Conservation (phyloP, 2,113 vertebrate species). For the Lichenostomus cassidix region DNA sequence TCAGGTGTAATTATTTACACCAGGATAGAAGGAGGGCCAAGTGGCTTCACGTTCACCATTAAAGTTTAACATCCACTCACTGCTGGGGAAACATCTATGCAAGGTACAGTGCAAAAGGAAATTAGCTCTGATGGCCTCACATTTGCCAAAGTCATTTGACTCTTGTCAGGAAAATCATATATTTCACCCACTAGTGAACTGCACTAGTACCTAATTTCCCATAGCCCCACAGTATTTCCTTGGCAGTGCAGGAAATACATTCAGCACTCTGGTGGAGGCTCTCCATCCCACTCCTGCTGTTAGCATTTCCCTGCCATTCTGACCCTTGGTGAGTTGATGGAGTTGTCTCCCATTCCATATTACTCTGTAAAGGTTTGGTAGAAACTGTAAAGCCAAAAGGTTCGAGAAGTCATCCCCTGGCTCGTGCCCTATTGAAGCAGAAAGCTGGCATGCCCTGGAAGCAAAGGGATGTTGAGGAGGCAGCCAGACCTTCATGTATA, state of each 20-base stretch:
- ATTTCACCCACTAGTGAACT: background rate
- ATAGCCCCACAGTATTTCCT: background rate
- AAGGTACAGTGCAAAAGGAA: background rate
- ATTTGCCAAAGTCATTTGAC: background rate
- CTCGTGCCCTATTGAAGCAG: background rate
- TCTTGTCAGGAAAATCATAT: background rate
- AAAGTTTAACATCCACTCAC: background rate
- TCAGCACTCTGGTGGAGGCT: background rate
- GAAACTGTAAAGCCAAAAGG: background rate
- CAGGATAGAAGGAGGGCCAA: background rate
- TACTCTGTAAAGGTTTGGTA: background rate
- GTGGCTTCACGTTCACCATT: background rate
- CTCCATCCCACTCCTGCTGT: accelerated
- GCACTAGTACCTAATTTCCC: background rate
- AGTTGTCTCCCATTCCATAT: background rate
- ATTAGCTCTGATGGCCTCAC: background rate
- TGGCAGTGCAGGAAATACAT: background rate
- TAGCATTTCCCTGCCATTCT: background rate
- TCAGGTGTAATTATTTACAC: background rate
- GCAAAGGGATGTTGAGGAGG: background rate
- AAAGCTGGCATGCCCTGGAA: background rate
- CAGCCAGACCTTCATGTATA: background rate
- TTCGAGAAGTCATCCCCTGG: background rate
- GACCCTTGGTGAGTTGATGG: background rate
- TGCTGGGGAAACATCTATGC: background rate